These are phyloP conservation scores for Thaumatotibia leucotreta DNA, from an alignment of 1,140 invertebrate species.

Conservation along the genomic window DNA sequence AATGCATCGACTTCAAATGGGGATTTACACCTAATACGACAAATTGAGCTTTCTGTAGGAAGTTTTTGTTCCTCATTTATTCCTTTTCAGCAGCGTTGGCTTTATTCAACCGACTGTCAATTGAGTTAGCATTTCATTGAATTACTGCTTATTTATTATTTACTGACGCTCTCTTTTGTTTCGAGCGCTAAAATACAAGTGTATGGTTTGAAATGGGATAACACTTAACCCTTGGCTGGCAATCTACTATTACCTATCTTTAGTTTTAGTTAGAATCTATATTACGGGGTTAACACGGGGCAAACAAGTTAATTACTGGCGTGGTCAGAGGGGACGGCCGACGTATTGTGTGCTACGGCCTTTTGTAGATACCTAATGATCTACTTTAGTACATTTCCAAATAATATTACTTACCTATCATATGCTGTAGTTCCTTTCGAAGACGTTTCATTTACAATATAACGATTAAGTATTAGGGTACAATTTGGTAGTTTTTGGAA, in stretches of 20 bases:
- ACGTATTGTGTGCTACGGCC: not conserved
- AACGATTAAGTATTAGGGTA: too few species aligned
- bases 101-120: not conserved
- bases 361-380: not conserved
- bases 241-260: too few species aligned
- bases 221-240: too few species aligned
- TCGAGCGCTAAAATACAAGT: too few species aligned
- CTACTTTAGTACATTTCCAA: not conserved
- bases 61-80: slow-evolving; percentile 10
- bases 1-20: slow-evolving; percentile 18
- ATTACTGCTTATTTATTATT: not conserved
- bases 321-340: not conserved
- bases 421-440: too few species aligned
- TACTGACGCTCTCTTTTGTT: too few species aligned
- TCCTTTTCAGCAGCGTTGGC: not conserved
- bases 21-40: slow-evolving; percentile 14
- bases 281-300: not conserved
- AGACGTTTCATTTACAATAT: too few species aligned
- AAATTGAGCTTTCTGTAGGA: slow-evolving; percentile 3
- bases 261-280: not conserved
- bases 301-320: slow-evolving; percentile 1
- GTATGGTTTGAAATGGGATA: too few species aligned
- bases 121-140: not conserved
- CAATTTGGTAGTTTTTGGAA: too few species aligned
- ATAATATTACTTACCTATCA: not conserved